A percentile compares a stretch with the other conserved stretches of the same genome.
These are phyloP conservation scores for Callocephalon fimbriatum DNA, from an alignment of 2,113 vertebrate species.

Conservation along the genomic window DNA sequence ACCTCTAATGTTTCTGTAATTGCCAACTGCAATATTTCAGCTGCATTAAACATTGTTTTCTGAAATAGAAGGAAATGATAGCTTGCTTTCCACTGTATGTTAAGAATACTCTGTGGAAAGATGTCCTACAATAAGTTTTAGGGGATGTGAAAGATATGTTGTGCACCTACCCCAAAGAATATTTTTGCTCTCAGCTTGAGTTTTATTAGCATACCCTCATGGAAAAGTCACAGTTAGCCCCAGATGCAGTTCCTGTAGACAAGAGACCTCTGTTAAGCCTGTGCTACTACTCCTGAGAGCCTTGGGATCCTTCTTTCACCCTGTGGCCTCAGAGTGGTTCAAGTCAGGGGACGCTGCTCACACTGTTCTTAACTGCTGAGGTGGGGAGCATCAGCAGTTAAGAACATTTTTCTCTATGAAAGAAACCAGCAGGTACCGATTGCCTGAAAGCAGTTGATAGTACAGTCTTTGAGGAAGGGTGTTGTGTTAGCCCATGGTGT, in stretches of 20 bases:
- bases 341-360: not conserved
- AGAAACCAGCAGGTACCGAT: not conserved
- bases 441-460: not conserved
- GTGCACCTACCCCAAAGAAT: not conserved
- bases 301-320: not conserved
- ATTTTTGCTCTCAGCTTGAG: not conserved
- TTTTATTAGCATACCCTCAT: not conserved
- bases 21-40: not conserved
- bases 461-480: not conserved
- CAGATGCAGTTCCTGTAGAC: not conserved
- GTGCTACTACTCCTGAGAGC: not conserved
- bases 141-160: not conserved
- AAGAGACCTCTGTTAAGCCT: not conserved
- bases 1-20: not conserved
- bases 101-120: not conserved
- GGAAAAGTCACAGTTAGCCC: not conserved
- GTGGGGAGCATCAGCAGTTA: not conserved
- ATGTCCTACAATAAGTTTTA: not conserved
- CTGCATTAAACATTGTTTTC: not conserved
- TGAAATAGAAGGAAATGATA: not conserved
- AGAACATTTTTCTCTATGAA: not conserved
- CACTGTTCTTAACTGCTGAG: rapidly evolving
- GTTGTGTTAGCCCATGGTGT: not conserved
- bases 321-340: rapidly evolving
- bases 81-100: rapidly evolving